Evolutionary conservation across 2,888 invertebrate species (phyloP).

Genomic region (Phyto melanocephala): DNA sequence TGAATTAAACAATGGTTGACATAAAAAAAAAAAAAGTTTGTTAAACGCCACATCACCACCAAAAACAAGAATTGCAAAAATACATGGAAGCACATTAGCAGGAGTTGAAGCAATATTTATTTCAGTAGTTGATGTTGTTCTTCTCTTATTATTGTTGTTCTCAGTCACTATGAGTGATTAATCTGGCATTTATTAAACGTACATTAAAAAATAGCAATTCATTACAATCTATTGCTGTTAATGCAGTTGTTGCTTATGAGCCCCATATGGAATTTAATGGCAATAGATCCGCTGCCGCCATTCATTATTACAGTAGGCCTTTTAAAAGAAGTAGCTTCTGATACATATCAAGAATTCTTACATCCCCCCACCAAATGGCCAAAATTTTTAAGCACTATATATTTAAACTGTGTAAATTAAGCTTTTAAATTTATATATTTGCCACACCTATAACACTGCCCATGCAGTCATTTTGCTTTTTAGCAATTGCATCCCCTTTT

Average conservation of each 20-base stretch:
- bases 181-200: slow-evolving; percentile 50
- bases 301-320: too few species aligned
- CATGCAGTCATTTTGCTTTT: too few species aligned
- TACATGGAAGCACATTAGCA: not conserved
- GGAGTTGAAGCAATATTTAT: not conserved
- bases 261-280: slow-evolving; percentile 54
- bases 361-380: too few species aligned
- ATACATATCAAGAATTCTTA: too few species aligned
- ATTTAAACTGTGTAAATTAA: too few species aligned
- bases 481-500: too few species aligned
- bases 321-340: too few species aligned
- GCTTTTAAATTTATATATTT: too few species aligned
- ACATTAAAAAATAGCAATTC: slow-evolving; percentile 46
- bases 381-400: too few species aligned
- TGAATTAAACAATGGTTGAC: slow-evolving; percentile 56
- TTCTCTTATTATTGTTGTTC: not conserved
- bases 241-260: slow-evolving; percentile 13
- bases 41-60: not conserved
- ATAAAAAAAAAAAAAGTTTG: slow-evolving; percentile 36
- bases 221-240: slow-evolving; percentile 35
- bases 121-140: not conserved
- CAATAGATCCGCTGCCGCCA: slow-evolving; percentile 4
- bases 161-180: slow-evolving; percentile 48
- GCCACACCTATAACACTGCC: too few species aligned
- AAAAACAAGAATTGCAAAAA: not conserved